These are phyloP conservation scores for Oxygymnocypris stewartii DNA, from an alignment of 2,113 vertebrate species.

Conservation along the genomic window DNA sequence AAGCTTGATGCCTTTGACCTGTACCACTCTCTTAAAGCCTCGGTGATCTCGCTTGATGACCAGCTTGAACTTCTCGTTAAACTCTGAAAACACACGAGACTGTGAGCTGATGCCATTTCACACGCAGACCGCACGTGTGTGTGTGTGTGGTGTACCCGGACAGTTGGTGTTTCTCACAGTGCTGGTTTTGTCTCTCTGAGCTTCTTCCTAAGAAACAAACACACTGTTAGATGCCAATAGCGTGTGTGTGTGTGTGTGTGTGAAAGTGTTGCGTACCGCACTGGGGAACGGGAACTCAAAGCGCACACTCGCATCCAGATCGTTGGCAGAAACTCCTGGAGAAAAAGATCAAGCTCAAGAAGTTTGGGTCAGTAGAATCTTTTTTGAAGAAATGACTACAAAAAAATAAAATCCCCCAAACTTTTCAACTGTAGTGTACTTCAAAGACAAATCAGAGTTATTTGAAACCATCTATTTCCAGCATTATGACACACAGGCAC, in stretches of 20 bases:
- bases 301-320: constrained; percentile 87
- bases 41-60: constrained; percentile 82
- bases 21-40: constrained; percentile 83
- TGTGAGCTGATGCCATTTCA: neutral
- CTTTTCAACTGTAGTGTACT: neutral
- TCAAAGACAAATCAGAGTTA: neutral
- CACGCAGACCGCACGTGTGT: neutral
- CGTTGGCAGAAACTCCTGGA: constrained; percentile 79
- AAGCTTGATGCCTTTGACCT: constrained; percentile 90
- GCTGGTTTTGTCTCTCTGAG: constrained; percentile 86
- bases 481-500: neutral
- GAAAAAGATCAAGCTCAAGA: neutral
- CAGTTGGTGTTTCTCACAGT: constrained; percentile 82
- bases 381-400: neutral
- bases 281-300: constrained; percentile 93
- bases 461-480: neutral
- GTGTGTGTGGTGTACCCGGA: constrained; percentile 78
- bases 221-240: neutral
- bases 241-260: constrained; percentile 7
- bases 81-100: constrained; percentile 71
- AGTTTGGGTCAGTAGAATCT: neutral
- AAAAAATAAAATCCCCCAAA: neutral
- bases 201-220: constrained; percentile 79
- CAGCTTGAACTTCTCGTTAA: constrained; percentile 86
- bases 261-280: constrained; percentile 69